phyloP scores from a whole-genome alignment of 2,888 invertebrate genomes.

The Chesias legatella region DNA sequence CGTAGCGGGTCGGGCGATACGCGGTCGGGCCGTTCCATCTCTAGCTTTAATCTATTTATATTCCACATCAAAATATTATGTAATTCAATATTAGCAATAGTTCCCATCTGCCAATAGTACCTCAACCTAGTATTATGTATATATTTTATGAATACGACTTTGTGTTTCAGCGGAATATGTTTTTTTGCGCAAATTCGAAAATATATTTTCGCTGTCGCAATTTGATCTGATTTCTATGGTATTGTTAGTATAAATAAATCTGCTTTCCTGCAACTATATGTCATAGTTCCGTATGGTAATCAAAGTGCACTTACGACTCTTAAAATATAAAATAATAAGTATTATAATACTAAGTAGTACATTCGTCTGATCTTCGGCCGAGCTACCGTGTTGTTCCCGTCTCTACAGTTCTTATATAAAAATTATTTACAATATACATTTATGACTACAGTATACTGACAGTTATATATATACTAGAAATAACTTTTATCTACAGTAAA shows the following conservation, averaged over 20 bases:
- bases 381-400: constrained; percentile 63
- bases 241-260: constrained; percentile 35
- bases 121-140: constrained; percentile 66
- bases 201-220: constrained; percentile 1
- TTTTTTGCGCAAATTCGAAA: constrained; percentile 9
- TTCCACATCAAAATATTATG: constrained; percentile 68
- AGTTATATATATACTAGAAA: constrained; percentile 68
- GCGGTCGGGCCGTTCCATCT: constrained; percentile 63
- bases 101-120: constrained; percentile 70
- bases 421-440: constrained; percentile 77
- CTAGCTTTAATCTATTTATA: constrained; percentile 78
- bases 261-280: constrained; percentile 51
- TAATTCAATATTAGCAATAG: constrained; percentile 66
- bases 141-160: constrained; percentile 38
- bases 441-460: constrained; percentile 70
- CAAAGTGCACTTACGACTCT: constrained; percentile 77
- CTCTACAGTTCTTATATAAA: constrained; percentile 69
- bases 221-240: constrained; percentile 22
- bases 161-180: constrained; percentile 36
- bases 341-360: constrained; percentile 62
- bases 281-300: constrained; percentile 69
- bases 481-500: constrained; percentile 74
- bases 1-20: constrained; percentile 18
- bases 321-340: constrained; percentile 63
- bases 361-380: constrained; percentile 52